Conservation (phyloP, 2,113 vertebrate genomes). For the Suncus etruscus region DNA sequence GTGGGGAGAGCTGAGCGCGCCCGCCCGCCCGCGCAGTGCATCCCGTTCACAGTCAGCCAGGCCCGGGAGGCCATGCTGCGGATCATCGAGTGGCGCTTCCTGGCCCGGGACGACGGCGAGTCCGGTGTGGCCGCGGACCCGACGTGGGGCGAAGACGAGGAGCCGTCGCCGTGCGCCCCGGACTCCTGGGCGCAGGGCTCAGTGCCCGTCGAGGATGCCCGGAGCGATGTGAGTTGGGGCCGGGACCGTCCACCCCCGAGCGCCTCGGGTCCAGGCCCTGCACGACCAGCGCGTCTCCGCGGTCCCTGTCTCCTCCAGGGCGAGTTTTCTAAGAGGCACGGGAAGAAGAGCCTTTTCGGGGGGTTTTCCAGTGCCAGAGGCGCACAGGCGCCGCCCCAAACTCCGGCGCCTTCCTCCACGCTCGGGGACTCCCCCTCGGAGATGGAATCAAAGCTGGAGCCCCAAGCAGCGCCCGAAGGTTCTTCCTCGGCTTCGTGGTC, state of each 20-base stretch:
- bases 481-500: neutral
- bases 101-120: constrained; percentile 88
- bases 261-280: too few species aligned
- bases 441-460: neutral
- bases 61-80: constrained; percentile 86
- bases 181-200: constrained; percentile 90
- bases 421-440: neutral
- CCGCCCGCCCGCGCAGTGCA: constrained; percentile 80
- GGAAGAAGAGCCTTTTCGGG: neutral
- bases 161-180: constrained; percentile 78
- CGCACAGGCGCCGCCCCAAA: neutral
- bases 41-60: constrained; percentile 86
- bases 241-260: neutral
- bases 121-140: constrained; percentile 72
- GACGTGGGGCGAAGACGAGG: constrained; percentile 86
- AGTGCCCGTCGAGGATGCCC: constrained; percentile 71
- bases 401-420: neutral
- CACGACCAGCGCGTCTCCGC: too few species aligned
- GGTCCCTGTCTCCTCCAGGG: too few species aligned
- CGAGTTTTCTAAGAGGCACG: too few species aligned
- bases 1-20: neutral
- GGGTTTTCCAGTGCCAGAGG: constrained; percentile 47
- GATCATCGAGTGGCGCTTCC: constrained; percentile 85
- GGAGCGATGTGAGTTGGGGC: constrained; percentile 75
- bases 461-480: neutral